These are phyloP conservation scores for Portunus trituberculatus DNA, from an alignment of 1,140 invertebrate species.

Conservation along the genomic window DNA sequence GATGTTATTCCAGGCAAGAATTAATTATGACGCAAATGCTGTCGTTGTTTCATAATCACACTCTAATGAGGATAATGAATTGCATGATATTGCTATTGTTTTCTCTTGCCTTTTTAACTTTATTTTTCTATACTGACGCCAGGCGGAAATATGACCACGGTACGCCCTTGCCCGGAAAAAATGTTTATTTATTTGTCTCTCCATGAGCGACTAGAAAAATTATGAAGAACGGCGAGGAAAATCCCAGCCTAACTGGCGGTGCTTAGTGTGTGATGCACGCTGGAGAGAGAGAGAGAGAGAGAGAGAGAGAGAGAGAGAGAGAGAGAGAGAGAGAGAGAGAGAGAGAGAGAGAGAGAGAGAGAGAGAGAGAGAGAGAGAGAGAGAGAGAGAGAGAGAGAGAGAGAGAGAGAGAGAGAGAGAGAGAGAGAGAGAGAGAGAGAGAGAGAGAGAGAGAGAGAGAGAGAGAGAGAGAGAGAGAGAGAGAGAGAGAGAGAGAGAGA, in stretches of 20 bases:
- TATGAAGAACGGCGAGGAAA: neutral
- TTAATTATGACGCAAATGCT: too few species aligned
- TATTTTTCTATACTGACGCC: neutral
- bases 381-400: slow-evolving; percentile 20
- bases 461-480: too few species aligned
- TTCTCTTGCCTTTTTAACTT: neutral
- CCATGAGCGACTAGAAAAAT: neutral
- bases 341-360: slow-evolving; percentile 20
- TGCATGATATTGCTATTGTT: neutral
- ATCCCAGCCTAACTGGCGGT: neutral
- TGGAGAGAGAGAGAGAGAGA: slow-evolving; percentile 20
- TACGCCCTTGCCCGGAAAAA: neutral
- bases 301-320: slow-evolving; percentile 20
- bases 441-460: neutral
- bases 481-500: neutral
- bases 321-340: slow-evolving; percentile 20
- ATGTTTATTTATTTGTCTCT: neutral
- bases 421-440: neutral
- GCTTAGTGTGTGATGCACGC: neutral
- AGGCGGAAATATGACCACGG: neutral
- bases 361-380: slow-evolving; percentile 18
- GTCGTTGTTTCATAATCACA: too few species aligned
- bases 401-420: slow-evolving; percentile 17
- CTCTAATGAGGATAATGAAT: too few species aligned
- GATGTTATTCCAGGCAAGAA: too few species aligned